Evolutionary conservation across 2,113 vertebrate species (phyloP).

Genomic region (Scortum barcoo): DNA sequence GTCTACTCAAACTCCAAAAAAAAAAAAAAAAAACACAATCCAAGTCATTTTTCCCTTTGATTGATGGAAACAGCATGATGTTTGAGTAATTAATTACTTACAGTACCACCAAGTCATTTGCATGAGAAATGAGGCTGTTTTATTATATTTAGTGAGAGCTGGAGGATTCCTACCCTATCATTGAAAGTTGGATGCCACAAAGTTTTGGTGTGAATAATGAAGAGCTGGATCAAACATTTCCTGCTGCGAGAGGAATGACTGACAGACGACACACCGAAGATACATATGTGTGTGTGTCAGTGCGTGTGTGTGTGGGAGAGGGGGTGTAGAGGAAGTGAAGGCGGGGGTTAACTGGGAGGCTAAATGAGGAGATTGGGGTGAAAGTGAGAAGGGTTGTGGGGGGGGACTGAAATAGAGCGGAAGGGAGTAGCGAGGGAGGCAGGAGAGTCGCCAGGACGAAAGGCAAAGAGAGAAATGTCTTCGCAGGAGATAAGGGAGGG

Average conservation of each 20-base stretch:
- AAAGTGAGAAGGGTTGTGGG: constrained; percentile 1
- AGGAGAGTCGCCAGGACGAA: constrained; percentile 8
- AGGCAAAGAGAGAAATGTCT: constrained; percentile 24
- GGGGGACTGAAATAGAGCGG: constrained; percentile 29
- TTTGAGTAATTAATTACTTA: constrained; percentile 42
- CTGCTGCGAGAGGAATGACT: constrained; percentile 29
- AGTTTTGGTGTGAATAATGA: background rate
- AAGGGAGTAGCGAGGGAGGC: constrained; percentile 32
- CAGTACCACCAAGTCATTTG: constrained; percentile 35
- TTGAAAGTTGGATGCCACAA: constrained; percentile 19
- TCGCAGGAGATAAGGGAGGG: constrained; percentile 49
- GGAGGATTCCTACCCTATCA: background rate
- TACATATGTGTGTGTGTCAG: background rate
- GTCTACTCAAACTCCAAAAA: constrained; percentile 11
- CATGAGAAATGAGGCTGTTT: constrained; percentile 42
- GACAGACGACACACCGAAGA: background rate
- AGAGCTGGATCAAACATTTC: constrained; percentile 8
- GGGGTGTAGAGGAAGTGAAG: background rate
- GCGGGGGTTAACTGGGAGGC: constrained; percentile 21
- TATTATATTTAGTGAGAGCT: constrained; percentile 29
- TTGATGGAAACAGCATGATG: constrained; percentile 26
- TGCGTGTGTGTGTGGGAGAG: background rate
- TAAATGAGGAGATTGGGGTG: constrained; percentile 36
- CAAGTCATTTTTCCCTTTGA: constrained; percentile 23
- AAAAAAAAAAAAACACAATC: background rate